Conservation (phyloP, 2,113 vertebrate species). For the Bagarius yarrelli region DNA sequence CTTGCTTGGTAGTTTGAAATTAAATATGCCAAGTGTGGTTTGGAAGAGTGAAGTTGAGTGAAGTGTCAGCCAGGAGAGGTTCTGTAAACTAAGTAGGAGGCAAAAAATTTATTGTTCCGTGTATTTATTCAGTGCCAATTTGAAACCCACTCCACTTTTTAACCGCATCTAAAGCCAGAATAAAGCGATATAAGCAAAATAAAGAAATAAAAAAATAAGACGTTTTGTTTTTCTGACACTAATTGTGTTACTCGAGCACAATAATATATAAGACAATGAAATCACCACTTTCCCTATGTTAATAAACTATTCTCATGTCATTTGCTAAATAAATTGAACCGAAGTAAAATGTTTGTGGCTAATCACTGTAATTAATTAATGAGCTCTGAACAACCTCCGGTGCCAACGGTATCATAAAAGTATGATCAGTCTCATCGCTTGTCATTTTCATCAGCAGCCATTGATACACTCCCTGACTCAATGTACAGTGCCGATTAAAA, state of each 20-base stretch:
- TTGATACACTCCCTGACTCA: conserved; percentile 20
- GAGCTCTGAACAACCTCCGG: conserved; percentile 13
- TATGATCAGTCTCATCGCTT: conserved; percentile 30
- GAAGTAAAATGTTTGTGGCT: conserved; percentile 41
- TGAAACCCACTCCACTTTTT: conserved; percentile 30
- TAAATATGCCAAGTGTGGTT: conserved; percentile 9
- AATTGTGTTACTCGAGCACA: conserved; percentile 22
- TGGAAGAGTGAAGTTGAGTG: neutral
- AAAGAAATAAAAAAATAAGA: neutral
- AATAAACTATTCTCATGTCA: conserved; percentile 44
- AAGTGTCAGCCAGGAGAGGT: neutral
- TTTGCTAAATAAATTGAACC: conserved; percentile 47
- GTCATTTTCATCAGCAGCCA: conserved; percentile 21
- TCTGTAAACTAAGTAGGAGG: neutral
- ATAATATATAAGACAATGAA: conserved; percentile 15
- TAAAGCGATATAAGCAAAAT: neutral
- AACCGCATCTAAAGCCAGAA: conserved; percentile 9
- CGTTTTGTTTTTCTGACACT: conserved; percentile 30
- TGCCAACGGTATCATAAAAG: conserved; percentile 31
- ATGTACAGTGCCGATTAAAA: conserved; percentile 11
- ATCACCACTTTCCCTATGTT: conserved; percentile 32
- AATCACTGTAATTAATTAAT: conserved; percentile 52
- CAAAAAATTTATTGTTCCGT: neutral
- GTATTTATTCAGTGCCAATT: conserved; percentile 10
- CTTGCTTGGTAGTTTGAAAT: neutral